Evolutionary conservation across 2,888 invertebrate genomes (phyloP).

Genomic region (Drosophila putrida): DNA sequence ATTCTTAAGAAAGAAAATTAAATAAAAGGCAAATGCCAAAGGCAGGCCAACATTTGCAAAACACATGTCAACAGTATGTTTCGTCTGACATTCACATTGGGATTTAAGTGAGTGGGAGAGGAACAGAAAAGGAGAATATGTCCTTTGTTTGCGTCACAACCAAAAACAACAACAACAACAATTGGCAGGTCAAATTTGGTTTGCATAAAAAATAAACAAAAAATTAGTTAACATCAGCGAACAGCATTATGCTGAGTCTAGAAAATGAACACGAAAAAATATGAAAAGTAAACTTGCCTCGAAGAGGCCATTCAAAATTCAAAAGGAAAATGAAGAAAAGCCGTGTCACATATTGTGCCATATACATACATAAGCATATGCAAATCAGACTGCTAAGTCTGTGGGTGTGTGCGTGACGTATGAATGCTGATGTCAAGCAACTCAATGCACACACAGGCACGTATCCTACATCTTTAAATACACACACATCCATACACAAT

Average conservation of each 20-base stretch:
- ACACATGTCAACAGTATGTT: slow-evolving; percentile 81
- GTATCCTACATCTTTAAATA: slow-evolving; percentile 60
- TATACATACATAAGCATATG: slow-evolving; percentile 64
- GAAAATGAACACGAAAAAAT: slow-evolving; percentile 11
- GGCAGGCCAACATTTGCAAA: slow-evolving; percentile 72
- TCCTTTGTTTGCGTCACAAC: slow-evolving; percentile 59
- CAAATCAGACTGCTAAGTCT: slow-evolving; percentile 52
- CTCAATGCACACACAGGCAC: slow-evolving; percentile 18
- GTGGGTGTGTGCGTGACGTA: slow-evolving; percentile 65
- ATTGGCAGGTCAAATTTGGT: slow-evolving; percentile 16
- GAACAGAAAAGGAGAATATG: slow-evolving; percentile 2
- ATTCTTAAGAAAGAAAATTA: slow-evolving; percentile 33
- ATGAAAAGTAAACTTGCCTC: slow-evolving; percentile 11
- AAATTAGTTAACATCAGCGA: slow-evolving; percentile 52
- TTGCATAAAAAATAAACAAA: slow-evolving; percentile 37
- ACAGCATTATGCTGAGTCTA: slow-evolving; percentile 43
- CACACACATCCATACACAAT: slow-evolving; percentile 34
- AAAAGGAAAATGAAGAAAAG: slow-evolving; percentile 37
- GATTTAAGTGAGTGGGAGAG: slow-evolving; percentile 24
- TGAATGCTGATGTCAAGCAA: slow-evolving; percentile 72
- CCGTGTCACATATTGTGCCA: slow-evolving; percentile 38
- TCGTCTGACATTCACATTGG: slow-evolving; percentile 35
- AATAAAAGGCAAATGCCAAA: slow-evolving; percentile 43
- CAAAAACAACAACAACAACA: slow-evolving; percentile 19
- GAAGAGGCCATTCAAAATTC: slow-evolving; percentile 49